Conservation (phyloP, 2,113 vertebrate species). For the Zosterops borbonicus region DNA sequence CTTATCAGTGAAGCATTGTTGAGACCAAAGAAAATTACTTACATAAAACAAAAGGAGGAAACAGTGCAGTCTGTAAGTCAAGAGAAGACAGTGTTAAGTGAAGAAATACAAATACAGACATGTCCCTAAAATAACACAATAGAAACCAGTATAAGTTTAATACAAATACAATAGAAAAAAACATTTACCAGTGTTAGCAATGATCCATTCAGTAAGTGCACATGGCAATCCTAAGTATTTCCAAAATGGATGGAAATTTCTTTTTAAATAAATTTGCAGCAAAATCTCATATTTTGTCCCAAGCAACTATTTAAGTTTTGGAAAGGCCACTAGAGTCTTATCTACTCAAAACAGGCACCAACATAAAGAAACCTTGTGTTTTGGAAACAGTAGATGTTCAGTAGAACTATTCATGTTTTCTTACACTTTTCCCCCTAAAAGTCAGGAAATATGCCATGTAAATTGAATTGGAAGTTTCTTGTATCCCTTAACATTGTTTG, state of each 20-base stretch:
- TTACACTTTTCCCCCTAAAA: background rate
- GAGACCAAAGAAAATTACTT: background rate
- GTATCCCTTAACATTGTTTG: background rate
- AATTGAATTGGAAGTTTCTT: background rate
- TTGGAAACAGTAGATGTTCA: background rate
- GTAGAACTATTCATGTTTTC: background rate
- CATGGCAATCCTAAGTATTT: background rate
- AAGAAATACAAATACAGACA: background rate
- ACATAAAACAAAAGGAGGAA: slow-evolving; percentile 45
- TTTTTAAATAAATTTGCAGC: background rate
- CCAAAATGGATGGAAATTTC: background rate
- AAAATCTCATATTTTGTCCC: background rate
- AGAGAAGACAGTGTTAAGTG: background rate
- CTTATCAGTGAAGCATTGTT: slow-evolving; percentile 20
- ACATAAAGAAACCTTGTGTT: background rate
- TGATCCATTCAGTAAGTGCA: background rate
- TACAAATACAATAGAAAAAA: background rate
- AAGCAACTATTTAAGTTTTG: background rate
- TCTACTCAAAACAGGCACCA: background rate
- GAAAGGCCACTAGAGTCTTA: background rate
- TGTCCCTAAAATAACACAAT: background rate
- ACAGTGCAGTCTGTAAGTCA: background rate
- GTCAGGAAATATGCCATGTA: background rate
- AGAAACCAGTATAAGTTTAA: background rate
- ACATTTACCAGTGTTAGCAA: background rate